Evolutionary conservation across 53 echinoderm and acorn worm species (phyloP).

Genomic region (Apostichopus leukothele): DNA sequence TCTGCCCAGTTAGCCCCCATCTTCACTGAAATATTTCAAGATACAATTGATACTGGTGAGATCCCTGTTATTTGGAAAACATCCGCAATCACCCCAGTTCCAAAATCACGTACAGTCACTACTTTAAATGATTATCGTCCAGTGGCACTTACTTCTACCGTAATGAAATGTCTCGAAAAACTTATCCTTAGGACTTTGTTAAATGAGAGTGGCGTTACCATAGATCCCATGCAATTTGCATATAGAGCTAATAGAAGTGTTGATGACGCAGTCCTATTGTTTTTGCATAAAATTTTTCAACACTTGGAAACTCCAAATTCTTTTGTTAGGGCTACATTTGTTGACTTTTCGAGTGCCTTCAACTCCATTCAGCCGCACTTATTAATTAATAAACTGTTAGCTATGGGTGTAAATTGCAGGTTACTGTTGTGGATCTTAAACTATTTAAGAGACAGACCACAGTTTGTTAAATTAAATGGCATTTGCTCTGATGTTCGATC

Average conservation of each 20-base stretch:
- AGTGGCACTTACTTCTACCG: not conserved
- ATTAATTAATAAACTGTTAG: not conserved
- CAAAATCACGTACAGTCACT: not conserved
- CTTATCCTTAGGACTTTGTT: not conserved
- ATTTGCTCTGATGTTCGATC: not conserved
- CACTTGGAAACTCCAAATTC: not conserved
- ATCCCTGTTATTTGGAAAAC: constrained; percentile 7
- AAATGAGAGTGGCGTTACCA: not conserved
- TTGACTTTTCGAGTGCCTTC: not conserved
- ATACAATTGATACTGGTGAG: not conserved
- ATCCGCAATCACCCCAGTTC: not conserved
- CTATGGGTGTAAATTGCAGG: not conserved
- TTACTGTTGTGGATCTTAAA: not conserved
- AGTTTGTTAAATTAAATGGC: not conserved
- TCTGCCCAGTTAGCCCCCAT: not conserved
- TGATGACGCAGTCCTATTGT: not conserved
- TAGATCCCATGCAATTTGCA: not conserved
- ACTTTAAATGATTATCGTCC: constrained; percentile 19
- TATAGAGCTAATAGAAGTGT: not conserved
- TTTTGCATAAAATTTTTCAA: not conserved
- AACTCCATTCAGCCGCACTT: not conserved
- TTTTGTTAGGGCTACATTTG: not conserved
- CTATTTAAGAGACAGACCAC: not conserved
- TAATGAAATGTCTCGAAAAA: constrained; percentile 26
- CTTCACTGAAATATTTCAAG: not conserved